Percentiles rank a stretch among this genome's conserved stretches.
phyloP scores from a whole-genome alignment of 2,888 invertebrate species.

The Lepeophtheirus nordmannii region DNA sequence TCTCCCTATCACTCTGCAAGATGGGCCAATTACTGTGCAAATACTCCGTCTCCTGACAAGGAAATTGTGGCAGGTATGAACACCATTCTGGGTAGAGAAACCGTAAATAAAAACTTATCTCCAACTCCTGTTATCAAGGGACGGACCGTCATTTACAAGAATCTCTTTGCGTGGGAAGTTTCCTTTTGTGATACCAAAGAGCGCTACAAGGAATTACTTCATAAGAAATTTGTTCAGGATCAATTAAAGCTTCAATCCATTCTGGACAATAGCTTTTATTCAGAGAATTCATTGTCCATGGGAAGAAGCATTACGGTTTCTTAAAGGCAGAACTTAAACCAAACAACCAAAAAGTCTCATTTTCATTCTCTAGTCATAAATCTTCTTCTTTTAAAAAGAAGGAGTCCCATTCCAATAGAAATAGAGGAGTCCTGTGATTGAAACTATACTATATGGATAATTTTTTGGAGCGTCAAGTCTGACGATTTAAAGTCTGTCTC shows the following conservation, averaged over 20 bases:
- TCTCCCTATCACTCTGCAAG: not conserved
- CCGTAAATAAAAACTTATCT: not conserved
- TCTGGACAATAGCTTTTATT: not conserved
- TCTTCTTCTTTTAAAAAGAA: too few relatives aligned
- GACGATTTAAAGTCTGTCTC: too few relatives aligned
- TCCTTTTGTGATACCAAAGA: slow-evolving; percentile 6
- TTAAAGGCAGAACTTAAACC: not conserved
- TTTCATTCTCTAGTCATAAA: too few relatives aligned
- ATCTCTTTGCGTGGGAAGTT: slow-evolving; percentile 10
- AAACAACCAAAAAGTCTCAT: not conserved
- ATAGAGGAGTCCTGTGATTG: too few relatives aligned
- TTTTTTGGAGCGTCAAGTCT: too few relatives aligned
- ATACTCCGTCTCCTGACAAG: not conserved
- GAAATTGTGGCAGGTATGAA: not conserved
- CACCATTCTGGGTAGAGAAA: not conserved
- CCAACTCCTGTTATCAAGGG: not conserved
- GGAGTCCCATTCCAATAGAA: too few relatives aligned
- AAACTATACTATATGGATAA: too few relatives aligned
- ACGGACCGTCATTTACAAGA: slow-evolving; percentile 7
- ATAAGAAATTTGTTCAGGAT: not conserved
- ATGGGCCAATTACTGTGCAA: not conserved
- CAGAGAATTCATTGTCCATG: not conserved
- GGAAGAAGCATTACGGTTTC: slow-evolving; percentile 3
- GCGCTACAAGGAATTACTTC: slow-evolving; percentile 4
- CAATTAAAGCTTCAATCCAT: not conserved